Percentiles rank a stretch among this genome's conserved stretches.
Evolutionary conservation across 1,140 invertebrate genomes (phyloP).

Genomic region (Fopius arisanus): DNA sequence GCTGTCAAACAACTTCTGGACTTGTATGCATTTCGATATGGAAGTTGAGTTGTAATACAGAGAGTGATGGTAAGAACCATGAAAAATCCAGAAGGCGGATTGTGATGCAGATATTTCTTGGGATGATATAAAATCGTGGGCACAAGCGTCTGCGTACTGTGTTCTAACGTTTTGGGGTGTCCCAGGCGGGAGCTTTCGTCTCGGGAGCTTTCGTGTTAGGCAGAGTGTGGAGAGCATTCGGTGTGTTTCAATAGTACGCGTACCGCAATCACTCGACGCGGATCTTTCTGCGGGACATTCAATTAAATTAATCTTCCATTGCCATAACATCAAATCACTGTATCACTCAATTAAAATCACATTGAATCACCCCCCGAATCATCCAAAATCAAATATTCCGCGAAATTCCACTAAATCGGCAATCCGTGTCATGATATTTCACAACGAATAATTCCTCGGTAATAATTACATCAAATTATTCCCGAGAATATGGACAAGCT

Average conservation of each 20-base stretch:
- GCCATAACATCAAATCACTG: neutral
- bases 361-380: no score
- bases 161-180: neutral
- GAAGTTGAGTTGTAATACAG: neutral
- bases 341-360: no score
- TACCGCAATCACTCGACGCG: slow-evolving; percentile 53
- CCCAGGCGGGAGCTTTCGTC: slow-evolving; percentile 39
- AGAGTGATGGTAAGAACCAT: neutral
- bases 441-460: no score
- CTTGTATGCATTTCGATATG: neutral
- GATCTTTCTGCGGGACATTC: slow-evolving; percentile 30
- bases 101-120: neutral
- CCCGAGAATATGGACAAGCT: no score
- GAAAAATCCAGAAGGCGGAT: neutral
- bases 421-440: no score
- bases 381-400: no score
- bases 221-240: slow-evolving; percentile 26
- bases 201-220: slow-evolving; percentile 1
- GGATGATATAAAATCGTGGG: neutral
- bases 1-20: slow-evolving; percentile 4
- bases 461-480: no score
- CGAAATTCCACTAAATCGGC: no score
- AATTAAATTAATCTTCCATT: neutral
- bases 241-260: slow-evolving; percentile 45
- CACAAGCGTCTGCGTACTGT: slow-evolving; percentile 42